Percentiles rank a stretch among this genome's conserved stretches.
phyloP scores from a whole-genome alignment of 2,888 invertebrate species.

The Silvanus unidentatus region DNA sequence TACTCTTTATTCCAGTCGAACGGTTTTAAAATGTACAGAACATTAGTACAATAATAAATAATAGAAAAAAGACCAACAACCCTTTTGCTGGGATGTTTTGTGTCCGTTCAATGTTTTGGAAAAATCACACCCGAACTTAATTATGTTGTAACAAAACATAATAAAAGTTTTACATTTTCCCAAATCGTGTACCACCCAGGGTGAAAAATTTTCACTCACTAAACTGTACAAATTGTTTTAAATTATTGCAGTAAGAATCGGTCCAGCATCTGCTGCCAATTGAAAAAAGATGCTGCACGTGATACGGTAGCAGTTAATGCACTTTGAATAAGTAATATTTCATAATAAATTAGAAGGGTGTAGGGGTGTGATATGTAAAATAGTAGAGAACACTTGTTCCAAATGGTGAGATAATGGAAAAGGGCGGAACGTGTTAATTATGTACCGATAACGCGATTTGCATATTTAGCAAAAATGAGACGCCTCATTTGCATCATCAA shows the following conservation, averaged over 20 bases:
- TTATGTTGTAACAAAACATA: constrained; percentile 39
- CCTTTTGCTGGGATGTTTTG: constrained; percentile 37
- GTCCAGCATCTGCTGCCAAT: too few relatives aligned
- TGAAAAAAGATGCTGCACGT: too few relatives aligned
- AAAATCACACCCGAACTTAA: constrained; percentile 46
- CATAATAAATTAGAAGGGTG: not conserved
- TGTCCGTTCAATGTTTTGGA: constrained; percentile 42
- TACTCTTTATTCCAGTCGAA: constrained; percentile 30
- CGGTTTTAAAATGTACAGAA: constrained; percentile 29
- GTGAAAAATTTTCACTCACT: constrained; percentile 4
- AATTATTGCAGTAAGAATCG: too few relatives aligned
- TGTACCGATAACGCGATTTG: constrained; percentile 33
- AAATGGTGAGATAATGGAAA: constrained; percentile 30
- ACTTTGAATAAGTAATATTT: too few relatives aligned
- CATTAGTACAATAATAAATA: constrained; percentile 14
- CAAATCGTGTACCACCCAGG: constrained; percentile 8
- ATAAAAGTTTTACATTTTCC: constrained; percentile 16
- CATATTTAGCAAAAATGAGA: constrained; percentile 28
- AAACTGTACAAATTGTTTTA: too few relatives aligned
- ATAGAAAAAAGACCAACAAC: constrained; percentile 30
- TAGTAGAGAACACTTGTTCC: not conserved
- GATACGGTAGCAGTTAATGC: too few relatives aligned
- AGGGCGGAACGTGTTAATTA: constrained; percentile 42
- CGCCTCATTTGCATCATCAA: not conserved
- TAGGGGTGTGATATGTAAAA: not conserved